Evolutionary conservation across 2,888 invertebrate species (phyloP), one percentile per base, ranked within the genome.

Genomic region (Cotesia congregata): DNA sequence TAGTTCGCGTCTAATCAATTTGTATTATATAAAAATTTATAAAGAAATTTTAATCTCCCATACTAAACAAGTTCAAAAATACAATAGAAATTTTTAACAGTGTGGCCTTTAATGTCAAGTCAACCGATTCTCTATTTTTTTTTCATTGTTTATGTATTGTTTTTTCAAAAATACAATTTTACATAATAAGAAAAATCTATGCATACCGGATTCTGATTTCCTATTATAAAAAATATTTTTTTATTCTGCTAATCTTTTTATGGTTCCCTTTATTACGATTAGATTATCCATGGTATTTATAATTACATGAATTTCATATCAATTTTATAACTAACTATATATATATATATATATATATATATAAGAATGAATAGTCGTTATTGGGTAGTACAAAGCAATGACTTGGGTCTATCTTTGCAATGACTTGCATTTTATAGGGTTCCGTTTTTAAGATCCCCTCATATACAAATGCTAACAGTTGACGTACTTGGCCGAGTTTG

Each of bases 341-440:
- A 9, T 20, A 39, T 67, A 17, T 6, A 15, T 17, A 61, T 62
- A 17, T 72, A 39, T 7, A 41, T 65, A 30, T 61, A 69, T 60
- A 41, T 17, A 75, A 62, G 41, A 50, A 70, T 30, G 59, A 61
- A 68, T 82, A 84, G 30, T 85, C 84, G 84, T 84, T 64, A 65
- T 83, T 80, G 80, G 82, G 80, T 80, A 82, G 85, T 86, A 87
- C 86, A 88, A 86, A 87, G 86, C 83, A 85, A 86, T 88, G 89
- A 89, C 88, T 88, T 80, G 86, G 87, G 30, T 65, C 88, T 88
- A 86, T 88, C 88, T 86, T 85, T 85, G 82, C 83, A 87, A 88
- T 89, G 89, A 89, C 88, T 87, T 80, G 85, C 88, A 82, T 82
- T 88, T 88, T 83, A 82, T 85, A 83, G 68, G 71, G 71, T 50